Percentiles rank a stretch among this genome's conserved stretches.
Conservation (phyloP, 1,140 invertebrate genomes). For the Hypsibius dujardini region DNA sequence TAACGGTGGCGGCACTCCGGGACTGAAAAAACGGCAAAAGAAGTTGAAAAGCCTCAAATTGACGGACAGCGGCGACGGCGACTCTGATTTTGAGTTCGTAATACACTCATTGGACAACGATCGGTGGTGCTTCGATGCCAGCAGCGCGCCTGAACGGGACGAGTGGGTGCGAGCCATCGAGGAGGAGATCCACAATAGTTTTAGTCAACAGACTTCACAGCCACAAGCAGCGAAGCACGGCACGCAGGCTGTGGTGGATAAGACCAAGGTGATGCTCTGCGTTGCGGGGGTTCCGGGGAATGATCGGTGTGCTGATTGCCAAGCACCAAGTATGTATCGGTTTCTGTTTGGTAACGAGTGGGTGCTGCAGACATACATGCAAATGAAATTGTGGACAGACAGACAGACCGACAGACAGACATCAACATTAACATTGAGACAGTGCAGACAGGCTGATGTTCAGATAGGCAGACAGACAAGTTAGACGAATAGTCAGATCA, state of each 20-base stretch:
- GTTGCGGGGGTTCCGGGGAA: constrained; percentile 58
- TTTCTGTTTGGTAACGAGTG: no score
- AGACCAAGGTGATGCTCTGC: constrained; percentile 24
- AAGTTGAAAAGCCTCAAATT: constrained; percentile 58
- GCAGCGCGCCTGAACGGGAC: constrained; percentile 68
- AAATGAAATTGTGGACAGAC: no score
- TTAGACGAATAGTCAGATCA: no score
- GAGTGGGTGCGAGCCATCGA: constrained; percentile 92
- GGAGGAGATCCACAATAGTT: constrained; percentile 68
- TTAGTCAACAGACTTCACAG: not conserved
- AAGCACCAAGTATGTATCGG: constrained; percentile 32
- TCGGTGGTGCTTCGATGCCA: constrained; percentile 91
- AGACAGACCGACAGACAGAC: no score
- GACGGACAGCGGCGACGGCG: constrained; percentile 41
- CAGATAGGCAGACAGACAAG: constrained; percentile 35
- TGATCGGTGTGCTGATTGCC: constrained; percentile 31
- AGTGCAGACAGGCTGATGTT: constrained; percentile 46
- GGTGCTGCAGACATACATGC: no score
- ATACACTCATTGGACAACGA: constrained; percentile 90
- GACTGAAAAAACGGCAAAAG: constrained; percentile 53
- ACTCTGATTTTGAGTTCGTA: constrained; percentile 59
- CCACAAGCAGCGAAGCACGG: not conserved
- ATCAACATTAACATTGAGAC: no score
- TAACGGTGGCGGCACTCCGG: constrained; percentile 26
- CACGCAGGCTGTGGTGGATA: not conserved